phyloP scores from a whole-genome alignment of 2,888 invertebrate species.

The Acleris sparsana region DNA sequence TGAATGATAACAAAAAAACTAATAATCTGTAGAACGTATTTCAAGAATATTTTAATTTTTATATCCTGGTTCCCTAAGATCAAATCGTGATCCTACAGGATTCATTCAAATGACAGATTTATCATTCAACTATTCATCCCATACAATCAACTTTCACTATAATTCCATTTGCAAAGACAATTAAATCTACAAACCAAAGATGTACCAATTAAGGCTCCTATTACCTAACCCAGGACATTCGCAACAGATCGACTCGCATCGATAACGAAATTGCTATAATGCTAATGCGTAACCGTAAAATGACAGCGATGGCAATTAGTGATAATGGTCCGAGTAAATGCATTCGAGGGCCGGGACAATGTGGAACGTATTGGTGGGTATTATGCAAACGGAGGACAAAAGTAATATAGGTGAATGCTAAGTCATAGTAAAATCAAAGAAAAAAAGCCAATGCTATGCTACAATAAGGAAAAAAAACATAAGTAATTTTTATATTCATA shows the following conservation, averaged over 20 bases:
- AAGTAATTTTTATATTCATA: too few species aligned
- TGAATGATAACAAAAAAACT: too few species aligned
- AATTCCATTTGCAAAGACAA: background rate
- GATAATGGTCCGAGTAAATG: conserved; percentile 60
- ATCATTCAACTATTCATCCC: too few species aligned
- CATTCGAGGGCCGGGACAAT: conserved; percentile 60
- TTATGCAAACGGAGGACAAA: conserved; percentile 41
- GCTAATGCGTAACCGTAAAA: conserved; percentile 80
- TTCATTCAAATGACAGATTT: too few species aligned
- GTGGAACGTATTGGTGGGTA: conserved; percentile 47
- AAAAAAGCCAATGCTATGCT: too few species aligned
- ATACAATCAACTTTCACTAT: background rate
- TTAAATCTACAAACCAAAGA: background rate
- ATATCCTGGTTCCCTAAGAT: too few species aligned
- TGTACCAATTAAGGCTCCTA: conserved; percentile 9
- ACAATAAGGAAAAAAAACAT: too few species aligned
- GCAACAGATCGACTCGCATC: conserved; percentile 57
- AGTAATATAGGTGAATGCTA: conserved; percentile 27
- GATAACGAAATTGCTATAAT: conserved; percentile 71
- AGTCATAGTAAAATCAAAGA: background rate
- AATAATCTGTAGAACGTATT: too few species aligned
- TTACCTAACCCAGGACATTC: conserved; percentile 44
- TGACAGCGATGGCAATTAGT: conserved; percentile 80
- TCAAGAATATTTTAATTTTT: too few species aligned
- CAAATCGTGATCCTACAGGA: too few species aligned